These are phyloP conservation scores for Eilema sororculum DNA, from an alignment of 2,888 invertebrate species.

Conservation along the genomic window DNA sequence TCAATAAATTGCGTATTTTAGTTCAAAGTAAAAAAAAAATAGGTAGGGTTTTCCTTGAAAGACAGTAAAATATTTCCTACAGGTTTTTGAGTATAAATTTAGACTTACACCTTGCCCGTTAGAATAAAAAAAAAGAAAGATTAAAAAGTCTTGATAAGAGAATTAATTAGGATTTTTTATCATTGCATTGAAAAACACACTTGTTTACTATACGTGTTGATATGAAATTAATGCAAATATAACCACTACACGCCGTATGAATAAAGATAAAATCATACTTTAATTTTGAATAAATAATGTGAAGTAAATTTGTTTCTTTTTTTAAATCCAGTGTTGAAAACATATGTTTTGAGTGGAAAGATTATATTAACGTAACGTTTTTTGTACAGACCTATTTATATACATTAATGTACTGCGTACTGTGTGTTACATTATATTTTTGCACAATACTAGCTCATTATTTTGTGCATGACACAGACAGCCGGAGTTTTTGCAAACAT, in stretches of 20 bases:
- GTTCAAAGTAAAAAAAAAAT: too few species aligned
- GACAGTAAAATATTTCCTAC: too few species aligned
- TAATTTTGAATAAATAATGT: background rate
- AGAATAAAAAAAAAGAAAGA: background rate
- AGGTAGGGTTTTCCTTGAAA: too few species aligned
- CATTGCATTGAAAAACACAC: background rate
- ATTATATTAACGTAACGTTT: background rate
- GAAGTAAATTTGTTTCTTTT: background rate
- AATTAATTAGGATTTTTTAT: background rate
- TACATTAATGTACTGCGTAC: background rate
- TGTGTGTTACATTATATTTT: too few species aligned
- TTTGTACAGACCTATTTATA: background rate
- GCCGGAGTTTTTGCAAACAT: background rate
- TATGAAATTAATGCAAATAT: background rate
- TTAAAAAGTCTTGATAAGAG: background rate
- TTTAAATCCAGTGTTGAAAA: background rate
- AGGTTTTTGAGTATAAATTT: background rate
- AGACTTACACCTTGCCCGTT: background rate
- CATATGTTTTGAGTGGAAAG: background rate
- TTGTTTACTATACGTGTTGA: background rate
- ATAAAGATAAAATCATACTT: background rate
- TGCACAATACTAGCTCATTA: too few species aligned
- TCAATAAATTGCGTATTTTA: too few species aligned
- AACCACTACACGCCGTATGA: background rate
- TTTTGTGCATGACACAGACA: background rate